Evolutionary conservation across 2,797 vertebrate species (phyloP).

Genomic region (Gymnodraco acuticeps): DNA sequence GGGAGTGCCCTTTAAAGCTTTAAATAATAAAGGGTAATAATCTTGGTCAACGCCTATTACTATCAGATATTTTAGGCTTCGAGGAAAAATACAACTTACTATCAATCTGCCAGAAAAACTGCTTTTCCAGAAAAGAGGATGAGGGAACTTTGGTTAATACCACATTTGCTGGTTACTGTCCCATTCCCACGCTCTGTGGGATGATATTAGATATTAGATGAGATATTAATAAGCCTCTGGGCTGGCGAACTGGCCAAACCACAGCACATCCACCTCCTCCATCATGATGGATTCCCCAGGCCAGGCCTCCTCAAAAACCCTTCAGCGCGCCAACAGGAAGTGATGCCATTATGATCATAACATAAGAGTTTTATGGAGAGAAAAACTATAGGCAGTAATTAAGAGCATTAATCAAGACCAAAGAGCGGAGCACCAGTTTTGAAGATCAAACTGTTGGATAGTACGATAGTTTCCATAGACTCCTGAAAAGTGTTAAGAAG

Average conservation of each 20-base stretch:
- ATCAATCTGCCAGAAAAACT: slow-evolving; percentile 10
- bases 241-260: slow-evolving; percentile 46
- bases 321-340: slow-evolving; percentile 33
- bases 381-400: slow-evolving; percentile 1
- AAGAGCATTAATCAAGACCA: slow-evolving; percentile 4
- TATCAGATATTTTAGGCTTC: background rate
- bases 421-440: background rate
- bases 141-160: slow-evolving; percentile 28
- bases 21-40: background rate
- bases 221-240: slow-evolving; percentile 60
- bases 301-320: slow-evolving; percentile 31
- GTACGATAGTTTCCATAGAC: background rate
- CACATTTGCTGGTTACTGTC: slow-evolving; percentile 32
- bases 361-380: background rate
- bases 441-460: background rate
- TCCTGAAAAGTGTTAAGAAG: background rate
- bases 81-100: slow-evolving; percentile 11
- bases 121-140: slow-evolving; percentile 21
- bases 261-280: slow-evolving; percentile 43
- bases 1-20: background rate
- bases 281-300: slow-evolving; percentile 46
- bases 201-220: slow-evolving; percentile 61
- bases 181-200: slow-evolving; percentile 51
- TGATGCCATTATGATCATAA: slow-evolving; percentile 16
- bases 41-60: background rate